Conservation (phyloP, 1,140 invertebrate genomes). For the Conopomorpha cramerella region DNA sequence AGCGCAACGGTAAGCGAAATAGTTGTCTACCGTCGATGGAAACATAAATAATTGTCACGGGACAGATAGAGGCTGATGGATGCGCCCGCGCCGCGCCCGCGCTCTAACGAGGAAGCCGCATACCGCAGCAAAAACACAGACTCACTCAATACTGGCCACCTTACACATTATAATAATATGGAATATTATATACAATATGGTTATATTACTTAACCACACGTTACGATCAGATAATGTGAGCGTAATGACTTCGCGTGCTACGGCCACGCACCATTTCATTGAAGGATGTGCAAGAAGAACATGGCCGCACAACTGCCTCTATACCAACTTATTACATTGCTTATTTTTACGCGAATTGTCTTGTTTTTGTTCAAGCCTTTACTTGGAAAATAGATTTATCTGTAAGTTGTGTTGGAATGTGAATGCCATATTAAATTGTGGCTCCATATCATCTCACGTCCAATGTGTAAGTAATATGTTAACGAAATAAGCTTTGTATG, state of each 20-base stretch:
- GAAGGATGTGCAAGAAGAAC: slow-evolving; percentile 13
- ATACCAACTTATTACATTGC: too few species aligned
- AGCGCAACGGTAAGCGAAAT: slow-evolving; percentile 55
- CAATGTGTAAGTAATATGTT: too few species aligned
- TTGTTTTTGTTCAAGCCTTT: too few species aligned
- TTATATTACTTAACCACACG: slow-evolving; percentile 22
- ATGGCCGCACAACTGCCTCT: too few species aligned
- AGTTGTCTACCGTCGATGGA: slow-evolving; percentile 40
- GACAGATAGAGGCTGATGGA: slow-evolving; percentile 48
- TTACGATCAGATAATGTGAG: slow-evolving; percentile 25
- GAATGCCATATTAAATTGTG: too few species aligned
- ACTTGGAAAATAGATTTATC: too few species aligned
- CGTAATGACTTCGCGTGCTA: slow-evolving; percentile 15
- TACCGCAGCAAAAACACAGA: slow-evolving; percentile 16
- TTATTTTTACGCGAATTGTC: too few species aligned
- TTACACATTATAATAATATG: too few species aligned
- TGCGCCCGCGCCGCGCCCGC: slow-evolving; percentile 30
- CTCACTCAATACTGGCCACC: slow-evolving; percentile 1
- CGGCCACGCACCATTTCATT: slow-evolving; percentile 22
- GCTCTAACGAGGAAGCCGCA: slow-evolving; percentile 31
- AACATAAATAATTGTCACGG: slow-evolving; percentile 59
- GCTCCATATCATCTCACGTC: too few species aligned
- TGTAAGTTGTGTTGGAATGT: too few species aligned
- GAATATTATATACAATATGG: neutral
- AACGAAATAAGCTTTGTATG: too few species aligned